Conservation (phyloP, 2,888 invertebrate genomes). For the Chelonus formosanus region DNA sequence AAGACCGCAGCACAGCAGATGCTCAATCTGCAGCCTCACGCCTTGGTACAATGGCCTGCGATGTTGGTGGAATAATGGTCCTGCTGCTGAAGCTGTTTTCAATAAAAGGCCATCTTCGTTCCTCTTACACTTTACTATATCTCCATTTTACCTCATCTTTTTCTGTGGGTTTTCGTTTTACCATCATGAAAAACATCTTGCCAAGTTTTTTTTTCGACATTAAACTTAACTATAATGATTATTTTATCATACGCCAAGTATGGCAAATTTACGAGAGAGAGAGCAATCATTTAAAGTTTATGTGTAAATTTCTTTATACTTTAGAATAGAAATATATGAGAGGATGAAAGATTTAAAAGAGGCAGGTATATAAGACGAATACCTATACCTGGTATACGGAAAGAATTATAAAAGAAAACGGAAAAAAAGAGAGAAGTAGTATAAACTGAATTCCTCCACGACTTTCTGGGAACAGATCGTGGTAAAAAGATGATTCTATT, state of each 20-base stretch:
- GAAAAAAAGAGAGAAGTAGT: slow-evolving; percentile 18
- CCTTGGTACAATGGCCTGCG: slow-evolving; percentile 52
- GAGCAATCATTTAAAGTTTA: no score
- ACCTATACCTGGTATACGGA: not conserved
- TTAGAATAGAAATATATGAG: not conserved
- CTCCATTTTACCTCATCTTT: slow-evolving; percentile 19
- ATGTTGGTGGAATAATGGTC: slow-evolving; percentile 52
- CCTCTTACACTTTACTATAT: slow-evolving; percentile 18
- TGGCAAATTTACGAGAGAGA: no score
- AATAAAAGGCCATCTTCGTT: slow-evolving; percentile 40
- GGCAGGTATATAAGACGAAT: not conserved
- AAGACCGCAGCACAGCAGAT: slow-evolving; percentile 47
- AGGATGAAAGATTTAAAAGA: slow-evolving; percentile 33
- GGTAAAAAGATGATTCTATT: slow-evolving; percentile 55
- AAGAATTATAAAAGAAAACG: slow-evolving; percentile 10
- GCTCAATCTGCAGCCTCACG: slow-evolving; percentile 56
- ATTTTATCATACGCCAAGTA: no score
- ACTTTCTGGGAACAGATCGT: slow-evolving; percentile 48
- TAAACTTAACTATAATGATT: no score
- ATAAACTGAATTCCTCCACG: slow-evolving; percentile 31
- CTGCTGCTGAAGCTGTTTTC: slow-evolving; percentile 40
- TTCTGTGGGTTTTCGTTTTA: slow-evolving; percentile 15
- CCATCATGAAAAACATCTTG: not conserved
- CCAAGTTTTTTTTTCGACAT: no score
- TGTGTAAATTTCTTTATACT: not conserved